Base-by-base conservation (phyloP, 2,888 invertebrate genomes). In the Aleiodes testaceus region DNA sequence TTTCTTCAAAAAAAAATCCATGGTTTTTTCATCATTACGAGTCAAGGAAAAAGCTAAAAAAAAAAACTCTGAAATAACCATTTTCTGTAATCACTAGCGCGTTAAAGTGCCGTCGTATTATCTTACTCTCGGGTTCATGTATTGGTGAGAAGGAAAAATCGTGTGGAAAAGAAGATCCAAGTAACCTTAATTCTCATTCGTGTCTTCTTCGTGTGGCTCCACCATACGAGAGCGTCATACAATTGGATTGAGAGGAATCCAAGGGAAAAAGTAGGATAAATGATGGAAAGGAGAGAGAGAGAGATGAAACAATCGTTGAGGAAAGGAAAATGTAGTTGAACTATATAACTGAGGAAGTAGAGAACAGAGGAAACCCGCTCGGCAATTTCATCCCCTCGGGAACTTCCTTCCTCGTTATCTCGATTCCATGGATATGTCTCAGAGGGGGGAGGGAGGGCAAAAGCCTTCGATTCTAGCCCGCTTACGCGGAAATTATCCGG, bases 381-480 rank as follows among this genome's bases (percentile, higher is more conserved):
- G 50, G 63, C 74, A 74, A 75, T 73, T 73, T 73, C 69, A 66
- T 52, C 70, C 74, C 49, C 70, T 63, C 26, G 72, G 63, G 75
- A 70, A 71, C 64, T 71, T 70, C 74, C 70, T 69, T 52, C 67
- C 74, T 73, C 73, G 69, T 74, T 72, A 73, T 73, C 74, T 72
- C 63, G 71, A 71, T 74, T 75, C 63, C 66, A 50, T 70, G 68
- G 63, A 72, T 72, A 52, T 49, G 11, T 36, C 36, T 36, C 6
- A 36, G 36, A 36, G 9, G 36, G 36, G 36, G 11, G 9, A 7
- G 36, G 36, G 36, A 2, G 36, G 36, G 9, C 7, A 36, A 9
- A 9, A 67, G 66, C 67, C 45, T 69, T 69, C 69, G 69, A 69
- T 69, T 69, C 69, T 26, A 61, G 61, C 50, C 30, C 69, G 49